Evolutionary conservation across 2,888 invertebrate genomes (phyloP).

Genomic region (Drosophila antonietae): DNA sequence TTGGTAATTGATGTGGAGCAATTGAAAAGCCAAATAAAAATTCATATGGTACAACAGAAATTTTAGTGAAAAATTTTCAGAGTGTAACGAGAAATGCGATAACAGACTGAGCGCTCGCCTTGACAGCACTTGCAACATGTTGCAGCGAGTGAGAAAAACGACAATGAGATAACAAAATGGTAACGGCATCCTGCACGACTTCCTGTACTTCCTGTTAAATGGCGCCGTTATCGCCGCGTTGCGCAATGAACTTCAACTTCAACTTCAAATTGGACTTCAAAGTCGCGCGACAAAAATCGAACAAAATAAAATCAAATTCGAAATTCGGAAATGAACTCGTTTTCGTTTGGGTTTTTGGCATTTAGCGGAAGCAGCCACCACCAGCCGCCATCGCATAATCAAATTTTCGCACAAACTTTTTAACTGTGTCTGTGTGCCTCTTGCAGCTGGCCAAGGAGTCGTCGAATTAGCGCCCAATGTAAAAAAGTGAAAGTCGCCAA

Average conservation of each 20-base stretch:
- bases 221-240: conserved; percentile 42
- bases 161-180: conserved; percentile 19
- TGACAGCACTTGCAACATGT: conserved; percentile 58
- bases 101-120: conserved; percentile 51
- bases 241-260: conserved; percentile 78
- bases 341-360: conserved; percentile 35
- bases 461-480: conserved; percentile 1
- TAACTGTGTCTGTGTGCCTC: conserved; percentile 53
- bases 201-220: conserved; percentile 28
- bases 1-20: conserved; percentile 67
- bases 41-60: background rate
- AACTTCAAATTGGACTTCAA: conserved; percentile 51
- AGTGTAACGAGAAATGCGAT: conserved; percentile 71
- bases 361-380: conserved; percentile 54
- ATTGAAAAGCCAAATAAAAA: conserved; percentile 50
- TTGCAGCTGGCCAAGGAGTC: conserved; percentile 47
- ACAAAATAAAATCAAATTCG: conserved; percentile 26
- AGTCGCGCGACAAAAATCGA: conserved; percentile 48
- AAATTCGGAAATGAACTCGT: conserved; percentile 67
- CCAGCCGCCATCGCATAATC: conserved; percentile 42
- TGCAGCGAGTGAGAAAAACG: conserved; percentile 22
- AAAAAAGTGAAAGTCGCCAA: conserved; percentile 67
- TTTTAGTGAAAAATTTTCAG: conserved; percentile 61
- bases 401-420: conserved; percentile 27
- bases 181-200: conserved; percentile 44